phyloP scores from a whole-genome alignment of 2,113 vertebrate species.

The Scartelaos histophorus region DNA sequence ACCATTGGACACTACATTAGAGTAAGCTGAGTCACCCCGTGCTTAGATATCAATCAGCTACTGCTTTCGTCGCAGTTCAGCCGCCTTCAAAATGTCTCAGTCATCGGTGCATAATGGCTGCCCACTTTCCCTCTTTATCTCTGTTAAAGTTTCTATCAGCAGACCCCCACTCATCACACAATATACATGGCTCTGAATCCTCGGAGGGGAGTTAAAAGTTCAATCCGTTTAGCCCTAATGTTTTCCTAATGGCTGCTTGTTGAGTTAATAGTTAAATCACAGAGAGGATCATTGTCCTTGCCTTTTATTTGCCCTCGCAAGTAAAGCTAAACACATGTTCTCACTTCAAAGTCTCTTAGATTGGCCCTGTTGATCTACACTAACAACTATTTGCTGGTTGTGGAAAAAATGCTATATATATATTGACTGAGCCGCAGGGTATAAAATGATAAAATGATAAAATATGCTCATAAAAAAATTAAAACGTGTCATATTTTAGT shows the following conservation, averaged over 20 bases:
- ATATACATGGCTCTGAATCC: slow-evolving; percentile 30
- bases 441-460: not conserved
- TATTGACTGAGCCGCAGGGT: not conserved
- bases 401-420: slow-evolving; percentile 2
- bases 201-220: slow-evolving; percentile 66
- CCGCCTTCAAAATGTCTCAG: slow-evolving; percentile 39
- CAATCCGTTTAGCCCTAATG: slow-evolving; percentile 66
- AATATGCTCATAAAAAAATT: not conserved
- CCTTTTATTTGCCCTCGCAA: slow-evolving; percentile 47
- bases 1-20: not conserved
- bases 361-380: slow-evolving; percentile 48
- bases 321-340: slow-evolving; percentile 64
- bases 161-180: slow-evolving; percentile 35
- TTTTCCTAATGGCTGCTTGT: slow-evolving; percentile 68
- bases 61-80: slow-evolving; percentile 27
- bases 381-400: slow-evolving; percentile 13
- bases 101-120: slow-evolving; percentile 10
- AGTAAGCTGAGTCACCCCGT: not conserved
- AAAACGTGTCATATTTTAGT: slow-evolving; percentile 21
- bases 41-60: slow-evolving; percentile 18
- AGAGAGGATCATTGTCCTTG: slow-evolving; percentile 49
- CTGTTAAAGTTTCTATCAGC: slow-evolving; percentile 46
- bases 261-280: slow-evolving; percentile 72
- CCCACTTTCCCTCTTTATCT: slow-evolving; percentile 30
- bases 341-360: slow-evolving; percentile 63